Conservation (phyloP, 2,797 vertebrate species). For the Enoplosus armatus region DNA sequence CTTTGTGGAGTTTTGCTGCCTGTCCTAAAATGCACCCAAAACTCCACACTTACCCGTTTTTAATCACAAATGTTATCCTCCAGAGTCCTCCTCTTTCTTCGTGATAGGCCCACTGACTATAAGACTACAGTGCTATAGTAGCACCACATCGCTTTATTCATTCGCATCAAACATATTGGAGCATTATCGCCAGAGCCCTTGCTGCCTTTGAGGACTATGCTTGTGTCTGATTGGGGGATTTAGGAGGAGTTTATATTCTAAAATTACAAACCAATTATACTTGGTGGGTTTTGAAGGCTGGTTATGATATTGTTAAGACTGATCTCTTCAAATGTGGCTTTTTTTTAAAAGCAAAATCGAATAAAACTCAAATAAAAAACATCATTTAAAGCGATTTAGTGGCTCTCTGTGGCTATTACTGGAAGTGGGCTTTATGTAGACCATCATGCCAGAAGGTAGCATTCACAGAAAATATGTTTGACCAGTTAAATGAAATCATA, state of each 20-base stretch:
- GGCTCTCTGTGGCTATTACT: not conserved
- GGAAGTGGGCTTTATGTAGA: not conserved
- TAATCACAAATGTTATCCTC: too few species aligned
- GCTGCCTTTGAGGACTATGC: not conserved
- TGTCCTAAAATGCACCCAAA: not conserved
- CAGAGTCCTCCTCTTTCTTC: too few species aligned
- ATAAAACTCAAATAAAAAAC: too few species aligned
- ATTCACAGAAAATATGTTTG: not conserved
- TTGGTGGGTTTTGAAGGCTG: not conserved
- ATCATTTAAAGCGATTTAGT: too few species aligned
- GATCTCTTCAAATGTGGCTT: too few species aligned
- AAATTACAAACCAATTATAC: not conserved
- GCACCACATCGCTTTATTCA: too few species aligned
- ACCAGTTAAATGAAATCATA: not conserved
- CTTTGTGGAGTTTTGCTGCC: not conserved
- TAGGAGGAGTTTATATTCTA: not conserved
- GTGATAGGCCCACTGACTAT: too few species aligned
- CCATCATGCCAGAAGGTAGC: not conserved
- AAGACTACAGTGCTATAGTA: too few species aligned
- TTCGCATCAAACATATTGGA: not conserved
- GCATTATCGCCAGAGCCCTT: not conserved
- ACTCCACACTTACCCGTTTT: not conserved
- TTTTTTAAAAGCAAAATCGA: too few species aligned
- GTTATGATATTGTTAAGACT: not conserved
- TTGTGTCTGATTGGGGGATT: not conserved